Base-by-base conservation (phyloP, 2,113 vertebrate genomes). In the Micromys minutus region DNA sequence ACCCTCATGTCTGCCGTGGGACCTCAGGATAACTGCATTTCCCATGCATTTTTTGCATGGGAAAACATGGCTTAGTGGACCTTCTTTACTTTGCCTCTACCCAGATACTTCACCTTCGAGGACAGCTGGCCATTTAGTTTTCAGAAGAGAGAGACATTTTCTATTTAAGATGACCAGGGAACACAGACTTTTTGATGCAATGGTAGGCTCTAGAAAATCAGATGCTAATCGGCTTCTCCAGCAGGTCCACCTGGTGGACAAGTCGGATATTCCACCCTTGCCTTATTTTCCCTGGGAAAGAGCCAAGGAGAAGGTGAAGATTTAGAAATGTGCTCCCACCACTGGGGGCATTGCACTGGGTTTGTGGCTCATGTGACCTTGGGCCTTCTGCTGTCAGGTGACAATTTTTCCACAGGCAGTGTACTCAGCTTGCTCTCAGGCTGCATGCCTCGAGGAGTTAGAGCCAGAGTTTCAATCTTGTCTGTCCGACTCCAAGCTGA, bases 261-360 rank as follows among this genome's bases (percentile, higher is more conserved):
- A 74, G n/a, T 15, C n/a, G 72, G 39, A 3, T 55, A 89, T 63
- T 89, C 67, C 91, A 94, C 39, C 89, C 61, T 83, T 94, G 94
- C 77, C 94, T 50, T 86, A 79, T 21, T 67, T 5, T 0, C 39
- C n/a, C 87, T 65, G 50, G 79, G 92, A 55, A 91, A 95, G 4
- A 52, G 1, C 10, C 36, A 1, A 17, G 50, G 11, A 10, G 65
- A 52, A 63, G 61, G 15, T 19, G 10, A 31, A 72, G 81, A n/a
- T 36, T 15, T 69, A n/a, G 45, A 86, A 69, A 67, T 6, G 55
- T 3, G 36, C 15, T 31, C 19, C 42, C 31, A 15, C 0, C 0
- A 10, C 24, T 6, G 52, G 7, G 22, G 47, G 61, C 39, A 12
- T 31, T 47, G n/a, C 36, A 1, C 21, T 55, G 74, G 5, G 21